Evolutionary conservation across 2,797 vertebrate genomes (phyloP).

Genomic region (Mormyrus proboscirostris): DNA sequence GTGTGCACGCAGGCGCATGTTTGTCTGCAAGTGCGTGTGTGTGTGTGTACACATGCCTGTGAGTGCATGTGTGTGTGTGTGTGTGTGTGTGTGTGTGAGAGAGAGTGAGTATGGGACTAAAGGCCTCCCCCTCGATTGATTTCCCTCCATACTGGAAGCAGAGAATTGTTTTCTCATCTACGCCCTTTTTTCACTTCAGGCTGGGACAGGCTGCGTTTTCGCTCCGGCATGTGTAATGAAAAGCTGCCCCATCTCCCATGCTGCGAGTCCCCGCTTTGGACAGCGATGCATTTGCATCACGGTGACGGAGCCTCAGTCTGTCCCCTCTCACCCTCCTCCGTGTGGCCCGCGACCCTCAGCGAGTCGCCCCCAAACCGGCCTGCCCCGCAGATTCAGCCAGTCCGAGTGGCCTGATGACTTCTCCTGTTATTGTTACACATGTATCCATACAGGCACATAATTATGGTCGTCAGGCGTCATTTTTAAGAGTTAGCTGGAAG

Average conservation of each 20-base stretch:
- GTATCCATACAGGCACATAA: background rate
- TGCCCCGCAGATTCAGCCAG: background rate
- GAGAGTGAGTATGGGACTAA: background rate
- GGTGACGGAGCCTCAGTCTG: background rate
- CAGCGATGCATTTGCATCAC: background rate
- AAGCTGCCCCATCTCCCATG: background rate
- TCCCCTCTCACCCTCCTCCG: background rate
- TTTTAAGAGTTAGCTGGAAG: background rate
- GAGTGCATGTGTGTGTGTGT: background rate
- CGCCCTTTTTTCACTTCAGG: background rate
- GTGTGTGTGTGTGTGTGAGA: background rate
- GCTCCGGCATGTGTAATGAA: background rate
- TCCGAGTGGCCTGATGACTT: background rate
- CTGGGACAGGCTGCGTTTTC: background rate
- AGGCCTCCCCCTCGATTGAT: background rate
- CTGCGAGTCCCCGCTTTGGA: background rate
- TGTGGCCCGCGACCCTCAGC: background rate
- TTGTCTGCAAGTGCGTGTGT: too few relatives aligned
- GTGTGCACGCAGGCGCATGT: background rate
- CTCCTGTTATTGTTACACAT: background rate
- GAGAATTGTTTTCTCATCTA: background rate
- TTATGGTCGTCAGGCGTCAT: background rate
- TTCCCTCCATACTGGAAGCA: background rate
- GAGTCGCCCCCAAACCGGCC: background rate
- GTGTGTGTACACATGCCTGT: background rate